Base-by-base conservation (phyloP, 37 sponge, comb jelly and placozoan genomes). In the Beroe forskalii region DNA sequence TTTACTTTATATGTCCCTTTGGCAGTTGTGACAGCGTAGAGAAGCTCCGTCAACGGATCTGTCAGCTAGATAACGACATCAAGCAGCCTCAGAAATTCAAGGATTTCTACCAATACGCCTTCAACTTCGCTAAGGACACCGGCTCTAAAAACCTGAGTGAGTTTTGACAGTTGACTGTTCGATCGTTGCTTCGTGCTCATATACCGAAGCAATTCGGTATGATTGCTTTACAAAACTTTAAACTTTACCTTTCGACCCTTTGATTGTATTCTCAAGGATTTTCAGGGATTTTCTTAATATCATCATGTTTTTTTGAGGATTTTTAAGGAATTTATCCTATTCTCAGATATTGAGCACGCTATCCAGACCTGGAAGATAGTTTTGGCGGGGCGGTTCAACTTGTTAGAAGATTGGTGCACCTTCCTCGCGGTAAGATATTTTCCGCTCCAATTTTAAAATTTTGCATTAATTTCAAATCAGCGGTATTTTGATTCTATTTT, bases 81-180 rank as follows among this genome's bases (percentile, higher is more conserved):
- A 63, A 90, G 62, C 95, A 96, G 19, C 89, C 93, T 20, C 91
- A 67, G 62, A 93, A 94, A 62, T 97, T 97, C 90, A 97, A 94
- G 90, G 95, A 95, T 19, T 96, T 97, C 61, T 97, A 97, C 83
- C 94, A 94, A 64, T 97, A 95, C 72, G 95, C 96, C 32, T 97
- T 97, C 69, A 93, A 91, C 64, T 97, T 94, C 93, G 98, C 95
- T 19, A 97, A 95, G 92, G 96, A 96, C 62, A 95, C 98, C 3
- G 95, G 94, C 44, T 95, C 96, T 62, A 95, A 95, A 72, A 91
- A 93, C 33, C 76, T 97, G 17, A 95, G 98, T 96, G 42, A 75
- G 94, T 89, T 43, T n/a, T n/a, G n/a, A n/a, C n/a, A n/a, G n/a
- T n/a, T n/a, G n/a, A n/a, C n/a, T n/a, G n/a, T n/a, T n/a, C n/a